Base-by-base conservation (phyloP, 2,113 vertebrate genomes). In the Hyperopisus bebe region DNA sequence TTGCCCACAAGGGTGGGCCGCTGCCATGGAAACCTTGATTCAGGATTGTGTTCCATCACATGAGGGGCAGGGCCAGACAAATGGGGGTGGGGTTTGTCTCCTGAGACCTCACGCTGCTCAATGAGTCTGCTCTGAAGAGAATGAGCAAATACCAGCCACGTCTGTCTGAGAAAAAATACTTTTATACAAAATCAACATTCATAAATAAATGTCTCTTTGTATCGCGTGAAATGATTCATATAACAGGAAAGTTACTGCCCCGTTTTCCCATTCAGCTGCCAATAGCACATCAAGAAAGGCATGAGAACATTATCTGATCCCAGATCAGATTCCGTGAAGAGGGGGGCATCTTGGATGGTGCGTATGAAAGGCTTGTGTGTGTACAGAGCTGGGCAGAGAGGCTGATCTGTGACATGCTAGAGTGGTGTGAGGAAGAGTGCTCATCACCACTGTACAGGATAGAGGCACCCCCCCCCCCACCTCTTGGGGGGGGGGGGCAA, bases 11-110 rank as follows among this genome's bases (percentile, higher is more conserved):
- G 87, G 89, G 87, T 62, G 53, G 85, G 70, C 62, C 8, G 70
- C 89, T 74, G 74, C 88, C 88, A 91, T 87, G 90, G 70, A 89
- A 91, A 89, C 82, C 86, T 39, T 62, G 24, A 89, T 77, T 88
- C 55, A 35, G 85, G 66, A 89, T 89, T 90, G 86, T 86, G 46
- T 82, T 77, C 85, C 47, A 55, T 82, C 88, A 89, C 27, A n/a
- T 17, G 51, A 87, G 85, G 70, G 70, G 88, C 31, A 88, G 53
- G 62, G 58, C 55, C 86, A 86, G 87, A 42, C 70, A 53, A 27
- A 39, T 85, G 88, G 44, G 53, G 83, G 84, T 21, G 66, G 85
- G 90, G 86, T 55, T 62, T 51, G 46, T 80, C 86, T 77, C 89
- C 91, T 89, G 89, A 66, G 89, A 66, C 5, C 27, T 53, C 31